Conservation (phyloP, 2,797 vertebrate species). For the Tapera naevia region DNA sequence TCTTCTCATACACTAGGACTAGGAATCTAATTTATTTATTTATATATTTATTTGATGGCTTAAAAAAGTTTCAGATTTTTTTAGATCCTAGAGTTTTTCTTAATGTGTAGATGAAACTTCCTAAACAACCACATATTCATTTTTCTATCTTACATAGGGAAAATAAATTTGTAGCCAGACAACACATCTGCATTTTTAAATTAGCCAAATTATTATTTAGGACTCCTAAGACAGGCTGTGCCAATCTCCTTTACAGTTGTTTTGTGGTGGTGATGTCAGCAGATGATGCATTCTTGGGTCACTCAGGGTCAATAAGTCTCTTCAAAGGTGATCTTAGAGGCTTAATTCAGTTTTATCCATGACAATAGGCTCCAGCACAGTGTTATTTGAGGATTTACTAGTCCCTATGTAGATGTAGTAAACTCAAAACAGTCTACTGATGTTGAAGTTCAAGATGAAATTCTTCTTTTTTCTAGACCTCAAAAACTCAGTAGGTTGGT, state of each 20-base stretch:
- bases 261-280: not conserved
- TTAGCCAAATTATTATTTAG: not conserved
- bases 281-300: not conserved
- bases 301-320: not conserved
- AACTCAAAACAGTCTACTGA: not conserved
- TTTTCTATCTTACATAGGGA: not conserved
- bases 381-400: not conserved
- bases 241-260: not conserved
- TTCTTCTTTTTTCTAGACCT: not conserved
- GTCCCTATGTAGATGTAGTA: not conserved
- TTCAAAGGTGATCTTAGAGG: not conserved
- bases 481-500: not conserved
- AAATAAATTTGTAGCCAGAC: not conserved
- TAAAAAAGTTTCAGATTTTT: not conserved
- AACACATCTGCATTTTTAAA: not conserved
- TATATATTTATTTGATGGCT: constrained; percentile 22
- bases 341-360: not conserved
- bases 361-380: not conserved
- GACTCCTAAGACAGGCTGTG: not conserved
- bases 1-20: not conserved
- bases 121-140: not conserved
- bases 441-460: not conserved
- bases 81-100: not conserved
- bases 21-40: not conserved
- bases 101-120: not conserved